Percentiles rank a stretch among this genome's conserved stretches.
Conservation (phyloP, 2,888 invertebrate species). For the Tiphia femorata region DNA sequence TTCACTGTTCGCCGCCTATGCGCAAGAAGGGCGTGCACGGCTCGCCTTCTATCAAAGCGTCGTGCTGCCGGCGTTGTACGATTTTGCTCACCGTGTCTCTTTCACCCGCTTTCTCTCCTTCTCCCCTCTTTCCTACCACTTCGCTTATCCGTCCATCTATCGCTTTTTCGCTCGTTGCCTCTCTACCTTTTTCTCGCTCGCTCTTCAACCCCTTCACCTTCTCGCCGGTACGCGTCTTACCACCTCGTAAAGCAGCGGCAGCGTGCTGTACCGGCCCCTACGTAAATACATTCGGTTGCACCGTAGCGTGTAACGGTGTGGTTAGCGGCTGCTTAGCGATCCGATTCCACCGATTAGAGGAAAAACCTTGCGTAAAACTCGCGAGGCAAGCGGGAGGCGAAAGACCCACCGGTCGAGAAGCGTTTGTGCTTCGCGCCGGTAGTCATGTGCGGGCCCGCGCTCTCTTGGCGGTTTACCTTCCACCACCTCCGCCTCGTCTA, state of each 20-base stretch:
- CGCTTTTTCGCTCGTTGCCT: neutral
- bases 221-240: too few relatives aligned
- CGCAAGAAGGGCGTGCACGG: neutral
- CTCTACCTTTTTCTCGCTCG: too few relatives aligned
- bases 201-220: too few relatives aligned
- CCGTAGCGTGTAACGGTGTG: slow-evolving; percentile 48
- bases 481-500: too few relatives aligned
- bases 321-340: slow-evolving; percentile 58
- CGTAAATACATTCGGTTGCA: slow-evolving; percentile 33
- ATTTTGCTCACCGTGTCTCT: too few relatives aligned
- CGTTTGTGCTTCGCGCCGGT: slow-evolving; percentile 44
- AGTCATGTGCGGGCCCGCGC: slow-evolving; percentile 30
- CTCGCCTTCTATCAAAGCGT: too few relatives aligned
- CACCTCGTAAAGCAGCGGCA: neutral
- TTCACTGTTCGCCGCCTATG: too few relatives aligned
- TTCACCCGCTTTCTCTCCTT: slow-evolving; percentile 1
- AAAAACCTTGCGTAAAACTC: slow-evolving; percentile 57
- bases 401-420: too few relatives aligned
- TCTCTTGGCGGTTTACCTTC: neutral
- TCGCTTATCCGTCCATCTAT: slow-evolving; percentile 24
- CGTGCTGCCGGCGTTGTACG: too few relatives aligned
- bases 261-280: neutral
- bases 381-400: too few relatives aligned
- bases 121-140: slow-evolving; percentile 8
- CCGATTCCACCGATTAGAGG: slow-evolving; percentile 56